A percentile compares a stretch with the other conserved stretches of the same genome.
phyloP scores from a whole-genome alignment of 1,140 invertebrate species.

The Galleria mellonella region DNA sequence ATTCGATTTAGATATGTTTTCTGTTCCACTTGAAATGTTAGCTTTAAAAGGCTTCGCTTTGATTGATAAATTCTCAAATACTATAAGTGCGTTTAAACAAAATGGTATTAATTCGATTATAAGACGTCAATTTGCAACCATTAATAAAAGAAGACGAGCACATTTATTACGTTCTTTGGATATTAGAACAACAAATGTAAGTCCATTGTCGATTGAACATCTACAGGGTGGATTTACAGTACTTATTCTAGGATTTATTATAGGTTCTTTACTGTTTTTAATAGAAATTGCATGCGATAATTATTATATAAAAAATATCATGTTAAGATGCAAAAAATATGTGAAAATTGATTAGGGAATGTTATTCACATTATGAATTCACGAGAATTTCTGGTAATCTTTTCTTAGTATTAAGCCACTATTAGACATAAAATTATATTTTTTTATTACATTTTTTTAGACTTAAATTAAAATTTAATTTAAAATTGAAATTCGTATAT shows the following conservation, averaged over 20 bases:
- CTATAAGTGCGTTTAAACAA: slow-evolving; percentile 58
- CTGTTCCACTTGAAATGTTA: slow-evolving; percentile 71
- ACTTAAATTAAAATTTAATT: too few species aligned
- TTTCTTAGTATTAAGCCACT: too few species aligned
- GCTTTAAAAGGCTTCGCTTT: slow-evolving; percentile 71
- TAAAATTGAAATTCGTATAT: too few species aligned
- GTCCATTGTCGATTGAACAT: slow-evolving; percentile 63
- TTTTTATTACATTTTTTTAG: too few species aligned
- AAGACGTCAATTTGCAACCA: slow-evolving; percentile 22
- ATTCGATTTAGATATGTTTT: slow-evolving; percentile 60
- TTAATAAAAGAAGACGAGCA: slow-evolving; percentile 22
- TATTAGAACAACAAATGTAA: slow-evolving; percentile 19
- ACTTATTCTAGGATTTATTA: slow-evolving; percentile 46
- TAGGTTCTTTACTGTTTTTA: slow-evolving; percentile 30
- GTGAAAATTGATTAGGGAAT: too few species aligned
- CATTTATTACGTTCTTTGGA: slow-evolving; percentile 14
- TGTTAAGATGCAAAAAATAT: too few species aligned
- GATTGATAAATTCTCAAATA: slow-evolving; percentile 54
- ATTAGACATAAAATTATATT: too few species aligned
- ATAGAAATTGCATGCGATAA: slow-evolving; percentile 29
- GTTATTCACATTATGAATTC: too few species aligned
- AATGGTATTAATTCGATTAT: slow-evolving; percentile 51
- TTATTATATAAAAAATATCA: slow-evolving; percentile 5
- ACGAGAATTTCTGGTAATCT: too few species aligned
- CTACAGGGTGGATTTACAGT: slow-evolving; percentile 69